These are phyloP conservation scores for Varanus salvator DNA, from an alignment of 2,113 vertebrate species.

Conservation along the genomic window DNA sequence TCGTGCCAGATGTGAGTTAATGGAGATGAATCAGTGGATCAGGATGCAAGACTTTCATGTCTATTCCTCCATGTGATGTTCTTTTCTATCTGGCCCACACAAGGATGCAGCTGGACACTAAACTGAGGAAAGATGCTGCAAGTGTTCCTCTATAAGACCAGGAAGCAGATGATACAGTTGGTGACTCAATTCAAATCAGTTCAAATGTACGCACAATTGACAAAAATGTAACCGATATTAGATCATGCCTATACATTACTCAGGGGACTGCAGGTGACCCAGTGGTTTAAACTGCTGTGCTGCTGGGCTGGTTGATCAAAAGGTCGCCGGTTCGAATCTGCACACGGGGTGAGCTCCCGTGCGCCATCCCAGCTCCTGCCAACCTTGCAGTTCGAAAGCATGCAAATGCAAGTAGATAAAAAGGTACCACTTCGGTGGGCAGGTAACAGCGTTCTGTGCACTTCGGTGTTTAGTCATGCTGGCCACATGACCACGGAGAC, in stretches of 20 bases:
- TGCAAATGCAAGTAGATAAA: no score
- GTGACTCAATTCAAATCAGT: not conserved
- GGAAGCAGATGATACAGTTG: not conserved
- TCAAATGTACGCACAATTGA: not conserved
- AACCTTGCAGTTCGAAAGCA: no score
- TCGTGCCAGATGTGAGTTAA: not conserved
- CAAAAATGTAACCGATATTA: conserved; percentile 2
- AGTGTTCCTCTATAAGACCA: not conserved
- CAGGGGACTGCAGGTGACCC: no score
- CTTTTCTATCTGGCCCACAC: not conserved
- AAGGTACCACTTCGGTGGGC: no score
- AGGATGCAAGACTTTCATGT: not conserved
- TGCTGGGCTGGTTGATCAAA: no score
- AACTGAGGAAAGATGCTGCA: not conserved
- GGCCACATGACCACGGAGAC: no score
- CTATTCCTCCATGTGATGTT: not conserved
- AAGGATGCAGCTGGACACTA: not conserved
- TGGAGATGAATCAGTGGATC: not conserved
- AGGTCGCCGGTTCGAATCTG: no score
- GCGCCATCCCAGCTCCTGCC: no score
- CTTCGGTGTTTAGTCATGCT: no score
- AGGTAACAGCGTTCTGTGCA: no score
- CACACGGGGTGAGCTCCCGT: no score
- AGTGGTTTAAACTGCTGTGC: no score
- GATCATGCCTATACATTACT: not conserved